These are phyloP conservation scores for Brenthis hecate DNA, from an alignment of 2,888 invertebrate species.

Conservation along the genomic window DNA sequence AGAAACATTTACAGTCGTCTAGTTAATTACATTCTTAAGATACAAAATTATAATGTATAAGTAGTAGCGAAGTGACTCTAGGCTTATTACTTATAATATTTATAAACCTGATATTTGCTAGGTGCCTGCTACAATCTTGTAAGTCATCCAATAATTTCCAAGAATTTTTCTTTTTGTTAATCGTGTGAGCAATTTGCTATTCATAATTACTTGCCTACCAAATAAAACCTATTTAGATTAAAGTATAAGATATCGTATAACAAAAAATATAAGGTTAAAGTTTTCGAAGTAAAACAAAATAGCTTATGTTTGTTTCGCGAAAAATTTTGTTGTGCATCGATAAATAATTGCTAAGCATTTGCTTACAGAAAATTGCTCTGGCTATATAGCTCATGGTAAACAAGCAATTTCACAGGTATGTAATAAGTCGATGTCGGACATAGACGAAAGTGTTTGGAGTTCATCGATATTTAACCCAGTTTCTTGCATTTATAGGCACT, in stretches of 20 bases:
- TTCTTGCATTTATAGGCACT: conserved; percentile 76
- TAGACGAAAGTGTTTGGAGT: conserved; percentile 60
- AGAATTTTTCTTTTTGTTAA: conserved; percentile 9
- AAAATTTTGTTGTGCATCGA: conserved; percentile 28
- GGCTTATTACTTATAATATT: background rate
- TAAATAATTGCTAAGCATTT: conserved; percentile 33
- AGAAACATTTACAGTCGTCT: too few species aligned
- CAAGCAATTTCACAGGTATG: conserved; percentile 49
- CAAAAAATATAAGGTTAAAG: background rate
- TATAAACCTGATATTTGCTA: background rate
- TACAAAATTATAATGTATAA: too few species aligned
- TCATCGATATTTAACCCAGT: conserved; percentile 78
- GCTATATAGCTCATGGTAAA: conserved; percentile 46
- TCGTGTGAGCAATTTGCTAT: conserved; percentile 8
- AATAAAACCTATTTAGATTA: background rate
- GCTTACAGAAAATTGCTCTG: conserved; percentile 35
- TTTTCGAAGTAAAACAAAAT: conserved; percentile 9
- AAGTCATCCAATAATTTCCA: background rate
- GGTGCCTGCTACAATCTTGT: background rate
- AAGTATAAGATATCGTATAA: background rate
- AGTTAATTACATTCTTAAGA: too few species aligned
- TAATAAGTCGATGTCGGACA: conserved; percentile 44
- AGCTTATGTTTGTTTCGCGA: conserved; percentile 17
- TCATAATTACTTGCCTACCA: background rate
- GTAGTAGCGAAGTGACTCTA: too few species aligned